These are phyloP conservation scores for Rhabdophis nuchalis DNA, from an alignment of 2,797 vertebrate genomes.

Conservation along the genomic window DNA sequence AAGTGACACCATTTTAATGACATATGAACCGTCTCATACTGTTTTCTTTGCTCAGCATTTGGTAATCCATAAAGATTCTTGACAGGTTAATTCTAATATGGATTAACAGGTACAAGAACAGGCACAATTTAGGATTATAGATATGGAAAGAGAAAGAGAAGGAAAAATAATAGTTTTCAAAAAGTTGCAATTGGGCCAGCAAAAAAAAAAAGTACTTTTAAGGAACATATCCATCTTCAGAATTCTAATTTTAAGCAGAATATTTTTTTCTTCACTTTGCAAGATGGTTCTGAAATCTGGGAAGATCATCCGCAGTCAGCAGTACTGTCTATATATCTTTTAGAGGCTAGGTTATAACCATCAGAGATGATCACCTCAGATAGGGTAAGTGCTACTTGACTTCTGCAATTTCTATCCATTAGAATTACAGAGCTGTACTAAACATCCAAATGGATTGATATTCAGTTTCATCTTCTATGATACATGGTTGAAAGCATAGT, in stretches of 20 bases:
- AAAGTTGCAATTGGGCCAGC: too few relatives aligned
- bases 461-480: conserved; percentile 8
- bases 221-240: background rate
- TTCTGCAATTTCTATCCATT: conserved; percentile 13
- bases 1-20: background rate
- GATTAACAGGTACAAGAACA: background rate
- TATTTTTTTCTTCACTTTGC: background rate
- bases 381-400: conserved; percentile 9
- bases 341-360: background rate
- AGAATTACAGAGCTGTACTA: conserved; percentile 16
- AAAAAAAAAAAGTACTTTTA: background rate
- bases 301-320: background rate
- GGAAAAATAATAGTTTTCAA: background rate
- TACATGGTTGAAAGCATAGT: conserved; percentile 24
- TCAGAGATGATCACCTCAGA: conserved; percentile 14
- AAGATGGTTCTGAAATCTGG: background rate
- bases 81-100: background rate
- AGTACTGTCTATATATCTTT: background rate
- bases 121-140: background rate
- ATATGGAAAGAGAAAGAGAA: background rate
- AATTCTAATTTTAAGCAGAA: background rate
- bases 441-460: conserved; percentile 16
- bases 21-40: conserved; percentile 35
- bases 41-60: background rate
- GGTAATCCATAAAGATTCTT: conserved; percentile 25